phyloP scores from a whole-genome alignment of 2,113 vertebrate genomes.

The Charina bottae region DNA sequence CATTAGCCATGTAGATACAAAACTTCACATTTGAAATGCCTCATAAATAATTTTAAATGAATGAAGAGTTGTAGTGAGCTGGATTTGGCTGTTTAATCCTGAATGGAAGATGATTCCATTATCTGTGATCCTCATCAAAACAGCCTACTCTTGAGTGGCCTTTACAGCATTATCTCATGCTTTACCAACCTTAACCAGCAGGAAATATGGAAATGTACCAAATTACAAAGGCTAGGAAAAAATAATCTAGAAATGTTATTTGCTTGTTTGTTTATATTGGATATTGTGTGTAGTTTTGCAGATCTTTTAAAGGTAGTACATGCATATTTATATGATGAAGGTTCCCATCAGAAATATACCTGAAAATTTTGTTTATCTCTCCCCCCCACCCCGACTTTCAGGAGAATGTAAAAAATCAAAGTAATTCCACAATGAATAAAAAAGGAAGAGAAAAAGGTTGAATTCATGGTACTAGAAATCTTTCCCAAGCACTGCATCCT shows the following conservation, averaged over 20 bases:
- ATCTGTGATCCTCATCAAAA: not conserved
- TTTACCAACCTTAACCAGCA: not conserved
- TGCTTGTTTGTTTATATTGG: not conserved
- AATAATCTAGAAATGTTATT: not conserved
- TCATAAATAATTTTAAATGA: not conserved
- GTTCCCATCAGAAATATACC: slow-evolving; percentile 10
- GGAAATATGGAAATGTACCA: not conserved
- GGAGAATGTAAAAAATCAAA: slow-evolving; percentile 55
- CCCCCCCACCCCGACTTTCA: slow-evolving; percentile 2
- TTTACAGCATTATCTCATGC: not conserved
- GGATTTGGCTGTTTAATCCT: not conserved
- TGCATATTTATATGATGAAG: slow-evolving; percentile 41
- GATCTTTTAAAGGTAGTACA: slow-evolving; percentile 5
- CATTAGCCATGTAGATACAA: not conserved
- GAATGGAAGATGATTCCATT: not conserved
- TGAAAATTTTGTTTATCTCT: not conserved
- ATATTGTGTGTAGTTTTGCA: not conserved
- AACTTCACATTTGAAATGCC: not conserved
- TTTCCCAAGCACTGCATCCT: slow-evolving; percentile 71
- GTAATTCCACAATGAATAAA: slow-evolving; percentile 46
- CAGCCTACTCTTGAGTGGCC: not conserved
- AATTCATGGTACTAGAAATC: slow-evolving; percentile 56
- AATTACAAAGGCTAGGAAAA: not conserved
- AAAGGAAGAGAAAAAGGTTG: slow-evolving; percentile 30
- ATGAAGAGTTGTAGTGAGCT: not conserved